Percentiles rank a stretch among this genome's conserved stretches.
Evolutionary conservation across 2,113 vertebrate species (phyloP).

Genomic region (Drymodes brunneopygia): DNA sequence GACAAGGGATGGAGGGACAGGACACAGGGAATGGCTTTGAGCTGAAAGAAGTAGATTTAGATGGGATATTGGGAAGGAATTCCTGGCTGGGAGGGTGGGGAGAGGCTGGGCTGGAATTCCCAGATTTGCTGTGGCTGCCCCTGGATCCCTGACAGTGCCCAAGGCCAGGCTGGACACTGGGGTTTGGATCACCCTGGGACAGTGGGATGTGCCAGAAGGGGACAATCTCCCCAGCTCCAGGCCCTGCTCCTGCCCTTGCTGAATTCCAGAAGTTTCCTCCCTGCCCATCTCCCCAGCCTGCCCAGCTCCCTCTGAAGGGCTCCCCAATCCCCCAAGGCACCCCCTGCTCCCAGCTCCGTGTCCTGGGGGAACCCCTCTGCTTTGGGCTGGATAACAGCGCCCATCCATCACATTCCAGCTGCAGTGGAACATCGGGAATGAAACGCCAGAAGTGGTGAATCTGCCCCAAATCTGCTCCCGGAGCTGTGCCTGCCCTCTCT

Average conservation of each 20-base stretch:
- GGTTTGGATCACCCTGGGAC: accelerated
- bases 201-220: not conserved
- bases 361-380: not conserved
- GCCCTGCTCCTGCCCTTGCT: too few relatives aligned
- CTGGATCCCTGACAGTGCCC: not conserved
- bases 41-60: too few relatives aligned
- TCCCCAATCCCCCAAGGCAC: not conserved
- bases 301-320: not conserved
- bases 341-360: accelerated
- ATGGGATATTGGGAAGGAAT: not conserved
- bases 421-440: accelerated
- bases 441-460: accelerated
- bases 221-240: not conserved
- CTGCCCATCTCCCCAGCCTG: not conserved
- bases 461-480: not conserved
- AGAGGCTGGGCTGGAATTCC: not conserved
- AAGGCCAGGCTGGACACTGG: not conserved
- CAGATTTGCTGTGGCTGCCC: not conserved
- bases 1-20: not conserved
- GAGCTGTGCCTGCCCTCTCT: not conserved
- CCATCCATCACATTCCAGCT: not conserved
- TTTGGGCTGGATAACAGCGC: not conserved
- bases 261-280: not conserved
- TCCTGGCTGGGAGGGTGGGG: not conserved
- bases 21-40: not conserved